Evolutionary conservation across 2,888 invertebrate species (phyloP).

Genomic region (Drosophila kanekoi): DNA sequence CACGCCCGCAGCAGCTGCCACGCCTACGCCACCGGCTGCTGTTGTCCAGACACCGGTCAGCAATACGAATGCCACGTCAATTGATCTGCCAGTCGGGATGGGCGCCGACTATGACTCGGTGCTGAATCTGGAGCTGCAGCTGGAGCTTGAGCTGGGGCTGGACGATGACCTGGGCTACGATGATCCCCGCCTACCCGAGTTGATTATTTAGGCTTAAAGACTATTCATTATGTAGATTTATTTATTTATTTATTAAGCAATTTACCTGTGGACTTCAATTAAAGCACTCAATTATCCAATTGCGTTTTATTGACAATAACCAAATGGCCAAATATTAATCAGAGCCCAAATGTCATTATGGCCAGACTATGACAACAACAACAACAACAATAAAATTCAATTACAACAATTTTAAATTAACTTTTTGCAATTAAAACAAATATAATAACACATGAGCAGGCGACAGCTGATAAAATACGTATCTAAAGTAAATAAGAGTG

Average conservation of each 20-base stretch:
- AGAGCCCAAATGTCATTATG: constrained; percentile 42
- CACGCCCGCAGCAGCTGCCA: neutral
- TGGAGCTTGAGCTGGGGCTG: constrained; percentile 1
- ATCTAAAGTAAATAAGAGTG: constrained; percentile 11
- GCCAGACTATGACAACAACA: constrained; percentile 26
- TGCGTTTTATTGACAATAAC: constrained; percentile 28
- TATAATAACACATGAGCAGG: neutral
- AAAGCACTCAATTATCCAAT: constrained; percentile 36
- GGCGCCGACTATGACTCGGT: constrained; percentile 18
- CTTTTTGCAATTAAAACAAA: constrained; percentile 63
- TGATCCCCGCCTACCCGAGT: constrained; percentile 66
- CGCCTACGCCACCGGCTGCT: neutral
- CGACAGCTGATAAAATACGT: constrained; percentile 17
- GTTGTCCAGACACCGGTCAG: neutral
- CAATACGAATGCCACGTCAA: neutral
- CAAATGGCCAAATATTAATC: constrained; percentile 51
- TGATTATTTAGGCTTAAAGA: constrained; percentile 43
- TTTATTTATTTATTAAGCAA: constrained; percentile 15
- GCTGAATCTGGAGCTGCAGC: constrained; percentile 5
- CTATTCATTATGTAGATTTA: neutral
- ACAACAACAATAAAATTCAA: constrained; percentile 57
- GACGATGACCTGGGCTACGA: constrained; percentile 51
- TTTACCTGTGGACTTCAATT: constrained; percentile 32
- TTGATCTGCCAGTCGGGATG: neutral
- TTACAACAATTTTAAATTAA: constrained; percentile 75